A percentile compares a stretch with the other conserved stretches of the same genome.
These are phyloP conservation scores for Narcine bancroftii DNA, from an alignment of 2,113 vertebrate genomes.

Conservation along the genomic window DNA sequence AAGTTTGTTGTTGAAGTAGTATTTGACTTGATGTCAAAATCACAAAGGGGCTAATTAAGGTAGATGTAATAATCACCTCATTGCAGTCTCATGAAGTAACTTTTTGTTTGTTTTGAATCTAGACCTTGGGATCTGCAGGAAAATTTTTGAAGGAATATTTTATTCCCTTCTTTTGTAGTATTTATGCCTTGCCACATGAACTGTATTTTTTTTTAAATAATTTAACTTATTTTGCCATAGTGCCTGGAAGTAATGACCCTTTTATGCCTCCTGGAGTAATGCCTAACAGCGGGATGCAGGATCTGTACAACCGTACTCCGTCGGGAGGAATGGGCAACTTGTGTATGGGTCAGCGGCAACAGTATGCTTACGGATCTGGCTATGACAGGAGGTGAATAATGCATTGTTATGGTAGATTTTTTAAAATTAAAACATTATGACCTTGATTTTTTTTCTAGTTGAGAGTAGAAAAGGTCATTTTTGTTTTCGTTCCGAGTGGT, in stretches of 20 bases:
- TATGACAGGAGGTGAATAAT: conserved; percentile 79
- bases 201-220: conserved; percentile 18
- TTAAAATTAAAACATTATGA: background rate
- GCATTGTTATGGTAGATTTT: background rate
- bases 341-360: conserved; percentile 80
- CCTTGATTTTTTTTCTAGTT: background rate
- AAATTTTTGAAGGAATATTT: background rate
- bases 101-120: background rate
- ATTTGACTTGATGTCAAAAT: background rate
- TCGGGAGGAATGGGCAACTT: conserved; percentile 69
- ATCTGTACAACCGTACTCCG: conserved; percentile 79
- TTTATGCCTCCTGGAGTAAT: conserved; percentile 85
- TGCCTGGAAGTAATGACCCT: conserved; percentile 77
- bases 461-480: background rate
- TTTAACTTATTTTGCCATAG: conserved; percentile 49
- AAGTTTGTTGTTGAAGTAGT: background rate
- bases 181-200: background rate
- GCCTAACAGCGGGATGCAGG: conserved; percentile 78
- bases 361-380: conserved; percentile 77
- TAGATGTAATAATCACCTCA: background rate
- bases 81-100: background rate
- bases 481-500: background rate
- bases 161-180: background rate
- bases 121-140: background rate
- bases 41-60: background rate